A percentile compares a stretch with the other conserved stretches of the same genome.
These are phyloP conservation scores for Drosophila hamatofila DNA, from an alignment of 2,888 invertebrate genomes.

Conservation along the genomic window DNA sequence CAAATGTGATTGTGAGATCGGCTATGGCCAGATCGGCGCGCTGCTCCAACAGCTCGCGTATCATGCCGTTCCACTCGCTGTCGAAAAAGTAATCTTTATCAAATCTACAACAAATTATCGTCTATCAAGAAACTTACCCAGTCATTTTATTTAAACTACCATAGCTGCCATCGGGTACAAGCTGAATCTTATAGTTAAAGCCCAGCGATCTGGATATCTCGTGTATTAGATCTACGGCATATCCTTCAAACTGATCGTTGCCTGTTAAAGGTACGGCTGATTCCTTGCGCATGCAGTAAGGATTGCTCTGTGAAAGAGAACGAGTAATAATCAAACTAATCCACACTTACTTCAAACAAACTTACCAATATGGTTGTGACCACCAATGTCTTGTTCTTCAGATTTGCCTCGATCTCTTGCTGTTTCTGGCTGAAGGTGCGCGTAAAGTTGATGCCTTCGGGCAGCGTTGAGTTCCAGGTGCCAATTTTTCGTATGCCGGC, in stretches of 20 bases:
- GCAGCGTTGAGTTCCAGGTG: conserved; percentile 92
- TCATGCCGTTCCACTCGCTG: conserved; percentile 97
- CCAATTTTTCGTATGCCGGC: conserved; percentile 94
- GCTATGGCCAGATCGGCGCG: conserved; percentile 98
- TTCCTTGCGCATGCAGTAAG: conserved; percentile 97
- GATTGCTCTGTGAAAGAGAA: conserved; percentile 90
- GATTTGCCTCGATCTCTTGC: conserved; percentile 94
- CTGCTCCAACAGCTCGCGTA: conserved; percentile 93
- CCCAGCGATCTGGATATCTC: conserved; percentile 95
- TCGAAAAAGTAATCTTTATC: not conserved
- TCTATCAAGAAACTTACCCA: conserved; percentile 61
- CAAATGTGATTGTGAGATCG: conserved; percentile 98
- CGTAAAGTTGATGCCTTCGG: conserved; percentile 94
- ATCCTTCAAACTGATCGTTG: conserved; percentile 97
- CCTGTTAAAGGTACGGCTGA: conserved; percentile 93
- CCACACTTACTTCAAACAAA: not conserved
- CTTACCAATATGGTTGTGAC: conserved; percentile 96
- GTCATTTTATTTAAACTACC: conserved; percentile 93
- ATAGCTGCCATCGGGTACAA: conserved; percentile 94
- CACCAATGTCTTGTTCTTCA: conserved; percentile 95
- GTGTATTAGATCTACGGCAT: conserved; percentile 96
- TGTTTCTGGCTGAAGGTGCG: conserved; percentile 94
- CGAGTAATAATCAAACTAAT: not conserved
- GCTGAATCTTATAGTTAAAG: conserved; percentile 94
- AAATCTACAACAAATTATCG: not conserved